A percentile compares a stretch with the other conserved stretches of the same genome.
These are phyloP conservation scores for Rapana venosa DNA, from an alignment of 2,888 invertebrate species.

Conservation along the genomic window DNA sequence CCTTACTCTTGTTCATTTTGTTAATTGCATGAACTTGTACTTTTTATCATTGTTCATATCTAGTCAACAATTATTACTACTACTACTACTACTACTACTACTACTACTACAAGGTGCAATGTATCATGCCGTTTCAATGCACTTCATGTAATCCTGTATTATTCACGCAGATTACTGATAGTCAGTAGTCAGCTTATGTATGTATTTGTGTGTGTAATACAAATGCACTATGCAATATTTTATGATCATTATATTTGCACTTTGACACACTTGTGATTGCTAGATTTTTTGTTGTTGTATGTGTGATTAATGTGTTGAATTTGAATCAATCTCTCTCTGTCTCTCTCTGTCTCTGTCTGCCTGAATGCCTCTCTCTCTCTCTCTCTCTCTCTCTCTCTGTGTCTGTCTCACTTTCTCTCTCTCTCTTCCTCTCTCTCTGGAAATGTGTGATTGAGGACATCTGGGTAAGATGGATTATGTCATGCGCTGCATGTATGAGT, in stretches of 20 bases:
- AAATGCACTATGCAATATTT: conserved; percentile 26
- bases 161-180: not conserved
- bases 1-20: no score
- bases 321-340: no score
- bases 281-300: not conserved
- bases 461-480: no score
- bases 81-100: no score
- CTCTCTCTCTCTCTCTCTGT: not conserved
- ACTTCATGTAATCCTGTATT: conserved; percentile 13
- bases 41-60: conserved; percentile 8
- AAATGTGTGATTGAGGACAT: no score
- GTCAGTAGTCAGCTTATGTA: conserved; percentile 7
- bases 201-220: not conserved
- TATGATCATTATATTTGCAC: conserved; percentile 12
- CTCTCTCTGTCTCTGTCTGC: not conserved
- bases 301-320: no score
- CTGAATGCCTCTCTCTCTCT: conserved; percentile 16
- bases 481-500: no score
- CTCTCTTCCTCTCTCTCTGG: no score
- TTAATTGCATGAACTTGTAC: not conserved
- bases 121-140: conserved; percentile 28
- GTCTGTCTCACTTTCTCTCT: no score
- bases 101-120: not conserved
- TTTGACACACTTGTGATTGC: not conserved
- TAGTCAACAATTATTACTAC: not conserved